phyloP scores from a whole-genome alignment of 2,113 vertebrate species.

The Oriolus oriolus region DNA sequence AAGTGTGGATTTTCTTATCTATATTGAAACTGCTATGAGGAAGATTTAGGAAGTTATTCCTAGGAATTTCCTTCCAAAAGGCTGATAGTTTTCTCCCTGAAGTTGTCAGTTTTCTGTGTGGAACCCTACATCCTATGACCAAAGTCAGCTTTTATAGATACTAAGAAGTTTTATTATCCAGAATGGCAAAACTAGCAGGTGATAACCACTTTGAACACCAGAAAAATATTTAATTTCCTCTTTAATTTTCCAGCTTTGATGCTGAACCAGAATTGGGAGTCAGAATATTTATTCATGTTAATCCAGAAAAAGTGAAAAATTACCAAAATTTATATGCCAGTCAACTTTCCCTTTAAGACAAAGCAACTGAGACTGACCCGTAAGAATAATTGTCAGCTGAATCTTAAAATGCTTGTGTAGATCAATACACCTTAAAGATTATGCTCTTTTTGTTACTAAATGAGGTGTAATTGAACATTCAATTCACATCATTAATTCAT shows the following conservation, averaged over 20 bases:
- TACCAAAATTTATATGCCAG: not conserved
- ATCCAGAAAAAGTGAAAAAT: not conserved
- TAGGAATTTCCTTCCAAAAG: not conserved
- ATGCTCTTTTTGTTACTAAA: not conserved
- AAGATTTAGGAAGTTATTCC: not conserved
- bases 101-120: not conserved
- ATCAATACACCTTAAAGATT: not conserved
- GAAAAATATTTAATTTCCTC: not conserved
- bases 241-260: not conserved
- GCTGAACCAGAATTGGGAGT: not conserved
- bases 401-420: not conserved
- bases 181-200: not conserved
- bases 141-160: not conserved
- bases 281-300: not conserved
- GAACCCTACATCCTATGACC: not conserved
- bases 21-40: not conserved
- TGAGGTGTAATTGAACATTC: not conserved
- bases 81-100: accelerated
- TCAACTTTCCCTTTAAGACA: not conserved
- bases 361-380: not conserved
- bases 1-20: not conserved
- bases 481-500: not conserved
- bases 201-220: not conserved
- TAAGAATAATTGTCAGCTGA: not conserved
- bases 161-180: not conserved